Evolutionary conservation across 2,888 invertebrate species (phyloP).

Genomic region (Megastigmus dorsalis): DNA sequence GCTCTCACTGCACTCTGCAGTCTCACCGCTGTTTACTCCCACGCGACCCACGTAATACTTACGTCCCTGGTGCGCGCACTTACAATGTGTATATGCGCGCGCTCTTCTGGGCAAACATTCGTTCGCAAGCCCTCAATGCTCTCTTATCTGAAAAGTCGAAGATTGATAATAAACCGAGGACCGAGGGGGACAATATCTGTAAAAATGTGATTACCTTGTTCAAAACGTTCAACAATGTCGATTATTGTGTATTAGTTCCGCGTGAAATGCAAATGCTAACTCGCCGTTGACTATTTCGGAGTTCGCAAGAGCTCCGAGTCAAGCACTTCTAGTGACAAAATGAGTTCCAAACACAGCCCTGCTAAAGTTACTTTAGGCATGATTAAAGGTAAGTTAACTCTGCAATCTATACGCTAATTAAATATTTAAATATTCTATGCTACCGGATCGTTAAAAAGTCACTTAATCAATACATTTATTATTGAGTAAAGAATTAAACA

Average conservation of each 20-base stretch:
- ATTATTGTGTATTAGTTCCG: neutral
- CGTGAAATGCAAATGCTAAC: neutral
- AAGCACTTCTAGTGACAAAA: constrained; percentile 46
- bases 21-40: too few species aligned
- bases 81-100: too few species aligned
- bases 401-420: too few species aligned
- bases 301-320: neutral
- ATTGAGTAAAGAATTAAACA: neutral
- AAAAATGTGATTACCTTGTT: neutral
- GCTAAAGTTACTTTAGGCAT: constrained; percentile 70
- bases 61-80: too few species aligned
- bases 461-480: neutral
- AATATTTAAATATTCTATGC: neutral
- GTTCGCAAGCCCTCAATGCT: neutral
- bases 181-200: neutral
- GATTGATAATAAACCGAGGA: neutral
- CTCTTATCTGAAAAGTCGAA: neutral
- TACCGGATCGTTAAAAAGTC: neutral
- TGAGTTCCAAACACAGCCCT: constrained; percentile 69
- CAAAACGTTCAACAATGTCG: too few species aligned
- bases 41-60: too few species aligned
- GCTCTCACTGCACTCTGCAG: too few species aligned
- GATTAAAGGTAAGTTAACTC: constrained; percentile 69
- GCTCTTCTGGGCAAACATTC: neutral
- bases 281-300: neutral